These are phyloP conservation scores for Scortum barcoo DNA, from an alignment of 2,113 vertebrate genomes.

Conservation along the genomic window DNA sequence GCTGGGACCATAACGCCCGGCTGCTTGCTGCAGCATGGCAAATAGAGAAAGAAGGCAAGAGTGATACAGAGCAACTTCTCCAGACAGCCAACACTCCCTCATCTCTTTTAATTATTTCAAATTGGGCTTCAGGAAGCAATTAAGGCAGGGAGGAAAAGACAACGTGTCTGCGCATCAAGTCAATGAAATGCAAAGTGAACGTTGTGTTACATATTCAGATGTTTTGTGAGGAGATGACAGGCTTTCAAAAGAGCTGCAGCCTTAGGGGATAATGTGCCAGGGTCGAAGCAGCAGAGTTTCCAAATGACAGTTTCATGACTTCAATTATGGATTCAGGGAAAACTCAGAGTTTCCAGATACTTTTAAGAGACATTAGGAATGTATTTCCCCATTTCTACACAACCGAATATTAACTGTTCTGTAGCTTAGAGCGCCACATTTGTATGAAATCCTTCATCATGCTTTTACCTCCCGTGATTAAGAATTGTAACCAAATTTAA, in stretches of 20 bases:
- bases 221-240: constrained; percentile 57
- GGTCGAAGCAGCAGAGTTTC: constrained; percentile 35
- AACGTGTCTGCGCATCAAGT: constrained; percentile 48
- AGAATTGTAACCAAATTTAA: constrained; percentile 7
- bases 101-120: constrained; percentile 81
- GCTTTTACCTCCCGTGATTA: constrained; percentile 2
- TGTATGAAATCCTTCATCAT: background rate
- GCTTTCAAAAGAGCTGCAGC: constrained; percentile 57
- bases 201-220: constrained; percentile 61
- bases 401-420: background rate
- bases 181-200: constrained; percentile 51
- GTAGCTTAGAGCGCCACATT: constrained; percentile 2
- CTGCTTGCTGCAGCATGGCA: constrained; percentile 53
- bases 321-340: constrained; percentile 39
- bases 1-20: constrained; percentile 56
- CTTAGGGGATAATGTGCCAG: constrained; percentile 30
- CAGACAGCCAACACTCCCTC: constrained; percentile 64
- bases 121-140: constrained; percentile 80
- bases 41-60: constrained; percentile 33
- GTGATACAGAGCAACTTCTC: constrained; percentile 43
- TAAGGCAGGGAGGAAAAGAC: constrained; percentile 58
- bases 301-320: constrained; percentile 47
- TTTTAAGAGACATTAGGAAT: constrained; percentile 28
- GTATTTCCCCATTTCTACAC: background rate
- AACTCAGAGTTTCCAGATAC: constrained; percentile 28